Base-by-base conservation (phyloP, 1,140 invertebrate genomes). In the Lycorma delicatula region DNA sequence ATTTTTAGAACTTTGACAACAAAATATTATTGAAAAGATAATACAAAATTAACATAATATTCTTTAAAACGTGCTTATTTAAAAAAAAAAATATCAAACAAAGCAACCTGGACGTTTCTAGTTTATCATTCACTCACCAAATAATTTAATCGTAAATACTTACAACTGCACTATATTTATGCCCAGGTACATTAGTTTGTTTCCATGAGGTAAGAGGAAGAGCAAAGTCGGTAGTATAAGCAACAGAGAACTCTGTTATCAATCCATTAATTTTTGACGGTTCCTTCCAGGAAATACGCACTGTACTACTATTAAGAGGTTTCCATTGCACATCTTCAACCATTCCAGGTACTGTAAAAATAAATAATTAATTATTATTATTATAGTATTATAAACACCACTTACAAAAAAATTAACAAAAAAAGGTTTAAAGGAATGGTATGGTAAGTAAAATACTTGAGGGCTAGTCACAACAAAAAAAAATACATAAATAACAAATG, bases 291-390 rank as follows among this genome's bases (percentile, higher is more conserved):
- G 67, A 68, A 1, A 81, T 60, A 23, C 70, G 70, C 41, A 78
- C 69, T 16, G 71, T 72, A 16, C 73, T 74, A 31, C 70, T 66
- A 61, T 79, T 77, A 12, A 71, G 60, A 22, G 72, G 62, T 54
- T 73, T 73, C 71, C 74, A 79, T 41, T 73, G 67, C n/a, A 81
- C 69, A 27, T 75, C 73, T 48, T 72, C 64, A 7, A 79, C 76
- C 57, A 72, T 69, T 9, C 73, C 70, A 56, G 79, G 77, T 63
- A 79, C 78, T 78, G 27, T 12, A 67, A 68, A 55, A 54, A 27
- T 34, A 49, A 20, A 58, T 36, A 51, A 31, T 49, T n/a, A 23
- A 49, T 44, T 11, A 22, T 13, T 34, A 34, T 34, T 34, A 34
- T 9, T 9, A 34, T 34, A 34, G 5, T 6, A 44, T 44, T 18